phyloP scores from a whole-genome alignment of 2,888 invertebrate genomes.

The Gari tellinella region DNA sequence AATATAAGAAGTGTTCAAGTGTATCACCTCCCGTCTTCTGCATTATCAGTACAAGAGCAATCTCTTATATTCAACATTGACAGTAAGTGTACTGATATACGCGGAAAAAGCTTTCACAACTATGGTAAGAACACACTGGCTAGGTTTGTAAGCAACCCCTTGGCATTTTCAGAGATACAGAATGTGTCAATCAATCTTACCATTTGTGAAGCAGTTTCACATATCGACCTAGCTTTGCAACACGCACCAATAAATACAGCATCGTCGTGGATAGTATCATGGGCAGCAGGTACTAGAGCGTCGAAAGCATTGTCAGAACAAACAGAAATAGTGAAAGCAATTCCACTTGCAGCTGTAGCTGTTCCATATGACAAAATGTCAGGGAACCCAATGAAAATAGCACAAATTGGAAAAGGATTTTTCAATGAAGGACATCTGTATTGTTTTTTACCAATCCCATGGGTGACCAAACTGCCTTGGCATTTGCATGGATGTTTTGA shows the following conservation, averaged over 20 bases:
- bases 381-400: neutral
- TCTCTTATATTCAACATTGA: neutral
- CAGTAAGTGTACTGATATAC: no score
- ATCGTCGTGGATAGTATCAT: slow-evolving; percentile 33
- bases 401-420: slow-evolving; percentile 42
- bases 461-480: slow-evolving; percentile 70
- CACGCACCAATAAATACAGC: neutral
- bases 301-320: slow-evolving; percentile 7
- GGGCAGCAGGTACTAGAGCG: slow-evolving; percentile 30
- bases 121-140: no score
- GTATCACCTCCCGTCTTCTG: slow-evolving; percentile 63
- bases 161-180: no score
- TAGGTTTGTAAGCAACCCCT: no score
- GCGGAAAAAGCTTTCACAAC: no score
- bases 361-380: slow-evolving; percentile 43
- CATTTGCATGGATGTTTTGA: slow-evolving; percentile 81
- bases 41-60: slow-evolving; percentile 1
- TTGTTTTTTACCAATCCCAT: slow-evolving; percentile 80
- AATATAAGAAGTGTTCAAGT: slow-evolving; percentile 73
- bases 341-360: slow-evolving; percentile 74
- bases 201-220: no score
- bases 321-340: slow-evolving; percentile 21
- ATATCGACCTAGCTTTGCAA: no score
- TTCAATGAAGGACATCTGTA: slow-evolving; percentile 69
- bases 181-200: no score